A percentile compares a stretch with the other conserved stretches of the same genome.
Conservation (phyloP, 1,140 invertebrate species). For the Scaptomyza montana region DNA sequence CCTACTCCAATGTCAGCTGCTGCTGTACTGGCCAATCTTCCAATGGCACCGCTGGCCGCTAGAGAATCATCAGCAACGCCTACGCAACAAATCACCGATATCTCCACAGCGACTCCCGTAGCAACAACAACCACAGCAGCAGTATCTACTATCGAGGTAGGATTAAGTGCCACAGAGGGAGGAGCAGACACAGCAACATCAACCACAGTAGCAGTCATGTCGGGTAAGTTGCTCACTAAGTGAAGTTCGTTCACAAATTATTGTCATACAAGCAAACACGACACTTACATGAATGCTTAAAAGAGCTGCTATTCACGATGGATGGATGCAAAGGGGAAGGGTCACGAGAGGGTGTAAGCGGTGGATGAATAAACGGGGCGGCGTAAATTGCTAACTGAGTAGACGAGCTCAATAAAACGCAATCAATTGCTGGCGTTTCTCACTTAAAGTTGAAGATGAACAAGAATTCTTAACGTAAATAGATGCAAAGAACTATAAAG, state of each 20-base stretch:
- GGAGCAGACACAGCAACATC: not conserved
- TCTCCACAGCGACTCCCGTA: conserved; percentile 16
- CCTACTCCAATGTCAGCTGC: conserved; percentile 45
- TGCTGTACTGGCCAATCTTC: conserved; percentile 37
- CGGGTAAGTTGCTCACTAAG: conserved; percentile 54
- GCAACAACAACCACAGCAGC: conserved; percentile 1
- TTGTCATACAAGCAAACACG: conserved; percentile 5
- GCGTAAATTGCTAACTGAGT: conserved; percentile 13
- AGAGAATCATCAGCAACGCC: conserved; percentile 75
- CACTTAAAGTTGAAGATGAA: conserved; percentile 9
- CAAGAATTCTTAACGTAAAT: conserved; percentile 4
- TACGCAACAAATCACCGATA: conserved; percentile 65
- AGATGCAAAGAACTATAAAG: not conserved
- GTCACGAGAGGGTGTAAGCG: not conserved
- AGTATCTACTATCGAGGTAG: conserved; percentile 42
- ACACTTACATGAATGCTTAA: conserved; percentile 7
- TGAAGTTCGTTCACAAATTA: conserved; percentile 36
- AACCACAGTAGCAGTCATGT: conserved; percentile 43
- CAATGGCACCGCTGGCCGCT: conserved; percentile 71
- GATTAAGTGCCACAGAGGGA: conserved; percentile 28
- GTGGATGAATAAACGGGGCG: not conserved
- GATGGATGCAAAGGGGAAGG: conserved; percentile 27
- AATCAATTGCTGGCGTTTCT: conserved; percentile 42
- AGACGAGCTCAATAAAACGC: conserved; percentile 36
- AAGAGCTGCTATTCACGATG: conserved; percentile 47